Percentiles rank a stretch among this genome's conserved stretches.
These are phyloP conservation scores for Protosalanx chinensis DNA, from an alignment of 2,797 vertebrate species.

Conservation along the genomic window DNA sequence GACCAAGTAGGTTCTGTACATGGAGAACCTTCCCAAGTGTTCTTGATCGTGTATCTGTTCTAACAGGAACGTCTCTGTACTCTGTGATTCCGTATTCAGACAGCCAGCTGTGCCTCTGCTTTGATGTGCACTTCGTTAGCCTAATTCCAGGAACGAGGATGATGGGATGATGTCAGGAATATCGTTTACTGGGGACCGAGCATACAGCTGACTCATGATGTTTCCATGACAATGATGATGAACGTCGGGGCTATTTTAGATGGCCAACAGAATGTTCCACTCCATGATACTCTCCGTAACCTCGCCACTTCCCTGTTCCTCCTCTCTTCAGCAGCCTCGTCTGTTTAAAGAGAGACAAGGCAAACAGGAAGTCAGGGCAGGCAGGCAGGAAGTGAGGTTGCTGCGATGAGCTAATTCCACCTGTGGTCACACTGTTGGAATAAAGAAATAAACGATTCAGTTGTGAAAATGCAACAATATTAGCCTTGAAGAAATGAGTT, in stretches of 20 bases:
- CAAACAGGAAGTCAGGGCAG: not conserved
- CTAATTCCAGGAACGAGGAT: not conserved
- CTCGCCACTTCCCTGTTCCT: constrained; percentile 1
- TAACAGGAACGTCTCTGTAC: not conserved
- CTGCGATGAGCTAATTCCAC: no score
- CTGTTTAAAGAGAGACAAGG: not conserved
- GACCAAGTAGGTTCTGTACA: no score
- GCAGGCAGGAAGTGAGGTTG: not conserved
- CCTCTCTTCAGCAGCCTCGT: not conserved
- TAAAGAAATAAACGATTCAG: no score
- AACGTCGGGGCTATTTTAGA: constrained; percentile 2
- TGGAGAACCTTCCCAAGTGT: no score
- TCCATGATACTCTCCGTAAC: not conserved
- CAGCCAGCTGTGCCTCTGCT: not conserved
- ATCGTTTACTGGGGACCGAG: constrained; percentile 8
- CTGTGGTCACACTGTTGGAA: no score
- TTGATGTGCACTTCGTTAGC: constrained; percentile 3
- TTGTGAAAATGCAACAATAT: no score
- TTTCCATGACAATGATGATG: constrained; percentile 5
- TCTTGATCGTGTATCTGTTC: not conserved
- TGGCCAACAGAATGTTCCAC: not conserved
- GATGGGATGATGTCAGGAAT: not conserved
- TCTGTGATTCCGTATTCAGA: constrained; percentile 16
- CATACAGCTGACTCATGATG: not conserved
- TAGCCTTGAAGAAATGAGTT: no score